These are phyloP conservation scores for Trichonephila inaurata DNA, from an alignment of 1,140 invertebrate species.

Conservation along the genomic window DNA sequence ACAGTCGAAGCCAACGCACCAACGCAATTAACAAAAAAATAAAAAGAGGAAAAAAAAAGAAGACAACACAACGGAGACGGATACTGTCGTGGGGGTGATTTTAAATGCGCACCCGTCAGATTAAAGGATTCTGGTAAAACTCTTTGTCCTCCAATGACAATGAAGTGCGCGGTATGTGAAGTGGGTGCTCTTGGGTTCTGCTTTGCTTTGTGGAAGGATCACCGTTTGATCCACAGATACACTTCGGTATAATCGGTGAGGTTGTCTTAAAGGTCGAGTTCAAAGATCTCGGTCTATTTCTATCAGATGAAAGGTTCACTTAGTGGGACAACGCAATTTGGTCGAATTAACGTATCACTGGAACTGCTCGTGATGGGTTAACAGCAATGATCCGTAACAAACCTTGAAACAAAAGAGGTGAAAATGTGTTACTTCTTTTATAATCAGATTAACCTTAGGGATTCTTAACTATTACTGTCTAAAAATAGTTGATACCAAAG, in stretches of 20 bases:
- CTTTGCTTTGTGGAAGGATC: not conserved
- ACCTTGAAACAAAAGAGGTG: no score
- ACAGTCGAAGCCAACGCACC: constrained; percentile 54
- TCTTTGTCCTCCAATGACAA: constrained; percentile 29
- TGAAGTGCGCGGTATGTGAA: not conserved
- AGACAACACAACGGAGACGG: not conserved
- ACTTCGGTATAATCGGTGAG: not conserved
- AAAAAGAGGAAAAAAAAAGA: not conserved
- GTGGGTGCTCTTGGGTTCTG: not conserved
- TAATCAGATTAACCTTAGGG: no score
- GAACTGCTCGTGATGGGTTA: no score
- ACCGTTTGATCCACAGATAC: not conserved
- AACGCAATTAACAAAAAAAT: constrained; percentile 19
- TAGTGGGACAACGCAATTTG: no score
- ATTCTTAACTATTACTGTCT: no score
- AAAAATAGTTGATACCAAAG: no score
- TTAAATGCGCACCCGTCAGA: constrained; percentile 36
- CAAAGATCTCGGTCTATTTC: not conserved
- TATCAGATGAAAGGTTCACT: not conserved
- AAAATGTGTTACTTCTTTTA: no score
- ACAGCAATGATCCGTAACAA: no score
- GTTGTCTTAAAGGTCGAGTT: not conserved
- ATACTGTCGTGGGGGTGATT: constrained; percentile 45
- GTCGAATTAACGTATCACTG: no score
- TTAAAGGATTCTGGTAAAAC: constrained; percentile 13